Evolutionary conservation across 1,140 invertebrate species (phyloP).

Genomic region (Eufriesea mexicana): DNA sequence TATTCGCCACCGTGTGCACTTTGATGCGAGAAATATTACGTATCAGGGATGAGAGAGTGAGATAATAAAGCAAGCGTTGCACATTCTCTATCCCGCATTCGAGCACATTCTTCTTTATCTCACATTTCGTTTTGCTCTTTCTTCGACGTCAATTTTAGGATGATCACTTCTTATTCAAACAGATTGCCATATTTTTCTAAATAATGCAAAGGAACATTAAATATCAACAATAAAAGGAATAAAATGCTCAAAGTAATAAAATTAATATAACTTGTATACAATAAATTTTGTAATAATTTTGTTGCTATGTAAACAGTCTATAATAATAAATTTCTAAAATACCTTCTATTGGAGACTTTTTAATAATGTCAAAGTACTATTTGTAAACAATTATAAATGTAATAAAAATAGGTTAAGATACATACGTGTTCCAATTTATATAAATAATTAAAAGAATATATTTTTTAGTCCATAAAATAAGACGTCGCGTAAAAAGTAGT

Average conservation of each 20-base stretch:
- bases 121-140: not conserved
- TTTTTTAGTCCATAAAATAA: not conserved
- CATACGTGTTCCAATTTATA: not conserved
- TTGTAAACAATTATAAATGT: not conserved
- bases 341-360: not conserved
- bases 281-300: not conserved
- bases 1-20: slow-evolving; percentile 14
- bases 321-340: not conserved
- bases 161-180: not conserved
- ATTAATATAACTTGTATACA: not conserved
- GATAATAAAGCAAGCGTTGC: slow-evolving; percentile 46
- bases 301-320: not conserved
- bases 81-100: slow-evolving; percentile 22
- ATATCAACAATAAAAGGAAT: not conserved
- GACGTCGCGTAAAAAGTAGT: not conserved
- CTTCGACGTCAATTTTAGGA: not conserved
- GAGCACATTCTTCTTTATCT: slow-evolving; percentile 37
- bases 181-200: not conserved
- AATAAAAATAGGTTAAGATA: not conserved
- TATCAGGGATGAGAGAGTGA: slow-evolving; percentile 40
- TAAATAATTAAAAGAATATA: not conserved
- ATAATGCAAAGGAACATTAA: not conserved
- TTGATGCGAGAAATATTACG: slow-evolving; percentile 37
- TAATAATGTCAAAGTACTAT: not conserved
- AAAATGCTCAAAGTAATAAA: not conserved